Conservation (phyloP, 1,140 invertebrate genomes). For the Geopemphigus sp. region DNA sequence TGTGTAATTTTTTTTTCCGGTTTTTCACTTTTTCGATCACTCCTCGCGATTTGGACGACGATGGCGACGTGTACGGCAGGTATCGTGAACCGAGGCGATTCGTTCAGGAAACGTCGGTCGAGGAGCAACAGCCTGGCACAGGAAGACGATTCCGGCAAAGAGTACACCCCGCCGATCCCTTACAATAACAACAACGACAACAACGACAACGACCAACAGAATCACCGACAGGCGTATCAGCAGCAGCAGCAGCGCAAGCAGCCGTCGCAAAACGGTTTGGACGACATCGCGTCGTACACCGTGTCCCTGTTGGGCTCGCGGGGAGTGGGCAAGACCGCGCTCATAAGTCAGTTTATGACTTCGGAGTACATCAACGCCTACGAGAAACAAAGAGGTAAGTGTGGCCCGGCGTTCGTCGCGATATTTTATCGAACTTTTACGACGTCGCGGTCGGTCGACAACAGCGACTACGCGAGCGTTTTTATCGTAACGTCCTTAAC, state of each 20-base stretch:
- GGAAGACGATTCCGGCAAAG: constrained; percentile 52
- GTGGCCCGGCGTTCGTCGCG: neutral
- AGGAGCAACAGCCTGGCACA: constrained; percentile 73
- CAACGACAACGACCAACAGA: constrained; percentile 54
- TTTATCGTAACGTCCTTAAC: too few relatives aligned
- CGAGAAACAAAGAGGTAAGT: constrained; percentile 60
- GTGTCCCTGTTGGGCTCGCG: constrained; percentile 81
- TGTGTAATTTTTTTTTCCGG: too few relatives aligned
- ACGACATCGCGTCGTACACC: constrained; percentile 63
- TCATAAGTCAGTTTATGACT: constrained; percentile 90
- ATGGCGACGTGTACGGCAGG: constrained; percentile 60
- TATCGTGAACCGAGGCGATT: constrained; percentile 84
- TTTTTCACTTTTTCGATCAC: too few relatives aligned
- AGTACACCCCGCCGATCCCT: constrained; percentile 54
- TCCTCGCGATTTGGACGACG: too few relatives aligned
- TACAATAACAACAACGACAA: constrained; percentile 3
- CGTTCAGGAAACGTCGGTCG: constrained; percentile 74
- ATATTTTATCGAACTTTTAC: too few relatives aligned
- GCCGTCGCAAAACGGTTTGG: constrained; percentile 51
- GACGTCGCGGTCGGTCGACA: too few relatives aligned
- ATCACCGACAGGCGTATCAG: too few relatives aligned
- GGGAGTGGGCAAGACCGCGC: constrained; percentile 86
- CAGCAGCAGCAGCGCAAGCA: constrained; percentile 55
- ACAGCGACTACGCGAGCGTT: too few relatives aligned
- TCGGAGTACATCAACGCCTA: constrained; percentile 93